phyloP scores from a whole-genome alignment of 2,888 invertebrate species.

The Agonopterix alstromeriana region DNA sequence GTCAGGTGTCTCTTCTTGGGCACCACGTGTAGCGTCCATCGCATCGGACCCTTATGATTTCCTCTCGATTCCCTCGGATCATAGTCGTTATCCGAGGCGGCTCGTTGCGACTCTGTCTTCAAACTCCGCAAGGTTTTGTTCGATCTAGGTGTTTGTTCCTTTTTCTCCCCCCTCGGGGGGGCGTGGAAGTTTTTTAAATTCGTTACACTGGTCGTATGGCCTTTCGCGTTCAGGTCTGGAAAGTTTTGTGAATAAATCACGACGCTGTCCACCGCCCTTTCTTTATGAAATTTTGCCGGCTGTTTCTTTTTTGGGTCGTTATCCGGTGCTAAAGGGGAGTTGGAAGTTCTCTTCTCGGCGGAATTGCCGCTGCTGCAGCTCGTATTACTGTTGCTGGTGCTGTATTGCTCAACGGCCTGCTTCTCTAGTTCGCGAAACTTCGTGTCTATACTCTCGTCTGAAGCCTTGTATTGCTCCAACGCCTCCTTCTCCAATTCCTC shows the following conservation, averaged over 20 bases:
- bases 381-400: slow-evolving; percentile 66
- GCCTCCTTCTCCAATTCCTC: slow-evolving; percentile 79
- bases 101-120: slow-evolving; percentile 49
- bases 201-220: slow-evolving; percentile 53
- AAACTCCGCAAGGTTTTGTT: slow-evolving; percentile 39
- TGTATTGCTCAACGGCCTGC: slow-evolving; percentile 82
- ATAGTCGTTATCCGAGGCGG: slow-evolving; percentile 65
- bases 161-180: slow-evolving; percentile 75
- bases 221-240: slow-evolving; percentile 55
- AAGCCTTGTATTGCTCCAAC: slow-evolving; percentile 77
- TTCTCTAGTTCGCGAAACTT: slow-evolving; percentile 79
- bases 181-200: slow-evolving; percentile 74
- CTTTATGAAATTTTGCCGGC: slow-evolving; percentile 59
- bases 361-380: slow-evolving; percentile 66
- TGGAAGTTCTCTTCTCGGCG: slow-evolving; percentile 42
- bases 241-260: slow-evolving; percentile 69
- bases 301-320: slow-evolving; percentile 35
- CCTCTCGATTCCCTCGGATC: slow-evolving; percentile 44
- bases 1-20: slow-evolving; percentile 62
- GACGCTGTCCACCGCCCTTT: slow-evolving; percentile 59
- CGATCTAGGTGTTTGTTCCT: slow-evolving; percentile 50
- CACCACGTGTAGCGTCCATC: slow-evolving; percentile 56
- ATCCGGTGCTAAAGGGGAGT: slow-evolving; percentile 32
- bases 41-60: slow-evolving; percentile 48
- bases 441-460: slow-evolving; percentile 74